Evolutionary conservation across 2,113 vertebrate genomes (phyloP).

Genomic region (Sminthopsis crassicaudata): DNA sequence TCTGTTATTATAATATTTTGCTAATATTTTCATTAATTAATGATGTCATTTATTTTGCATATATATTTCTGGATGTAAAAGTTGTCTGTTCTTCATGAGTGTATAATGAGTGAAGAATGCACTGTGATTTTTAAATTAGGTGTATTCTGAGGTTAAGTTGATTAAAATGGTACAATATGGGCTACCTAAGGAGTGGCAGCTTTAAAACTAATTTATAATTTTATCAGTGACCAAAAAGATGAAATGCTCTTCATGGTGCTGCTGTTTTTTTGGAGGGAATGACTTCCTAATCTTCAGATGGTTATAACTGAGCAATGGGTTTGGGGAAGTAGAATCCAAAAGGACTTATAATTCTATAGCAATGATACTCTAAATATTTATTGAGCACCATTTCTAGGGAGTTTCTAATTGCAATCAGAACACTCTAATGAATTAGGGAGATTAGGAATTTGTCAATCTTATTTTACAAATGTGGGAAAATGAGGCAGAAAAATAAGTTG

Average conservation of each 20-base stretch:
- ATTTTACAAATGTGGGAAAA: neutral
- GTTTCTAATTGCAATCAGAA: constrained; percentile 38
- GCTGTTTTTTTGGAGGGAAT: constrained; percentile 24
- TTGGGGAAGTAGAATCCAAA: constrained; percentile 38
- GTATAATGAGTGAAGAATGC: constrained; percentile 24
- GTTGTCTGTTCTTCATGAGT: constrained; percentile 36
- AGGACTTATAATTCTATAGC: neutral
- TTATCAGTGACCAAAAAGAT: constrained; percentile 16
- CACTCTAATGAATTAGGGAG: neutral
- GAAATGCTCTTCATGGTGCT: constrained; percentile 10
- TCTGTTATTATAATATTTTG: constrained; percentile 1
- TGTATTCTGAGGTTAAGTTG: constrained; percentile 51
- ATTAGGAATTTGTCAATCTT: constrained; percentile 14
- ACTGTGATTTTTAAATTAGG: constrained; percentile 10
- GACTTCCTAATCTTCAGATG: constrained; percentile 15
- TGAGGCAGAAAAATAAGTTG: constrained; percentile 16
- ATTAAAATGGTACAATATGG: constrained; percentile 7
- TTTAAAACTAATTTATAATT: constrained; percentile 20
- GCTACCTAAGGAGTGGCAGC: constrained; percentile 15
- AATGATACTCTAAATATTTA: constrained; percentile 16
- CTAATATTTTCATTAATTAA: constrained; percentile 14
- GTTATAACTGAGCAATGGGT: constrained; percentile 20
- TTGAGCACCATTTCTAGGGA: constrained; percentile 8
- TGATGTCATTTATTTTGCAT: constrained; percentile 8
- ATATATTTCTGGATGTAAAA: constrained; percentile 4